These are phyloP conservation scores for Tuta absoluta DNA, from an alignment of 2,888 invertebrate species.

Conservation along the genomic window DNA sequence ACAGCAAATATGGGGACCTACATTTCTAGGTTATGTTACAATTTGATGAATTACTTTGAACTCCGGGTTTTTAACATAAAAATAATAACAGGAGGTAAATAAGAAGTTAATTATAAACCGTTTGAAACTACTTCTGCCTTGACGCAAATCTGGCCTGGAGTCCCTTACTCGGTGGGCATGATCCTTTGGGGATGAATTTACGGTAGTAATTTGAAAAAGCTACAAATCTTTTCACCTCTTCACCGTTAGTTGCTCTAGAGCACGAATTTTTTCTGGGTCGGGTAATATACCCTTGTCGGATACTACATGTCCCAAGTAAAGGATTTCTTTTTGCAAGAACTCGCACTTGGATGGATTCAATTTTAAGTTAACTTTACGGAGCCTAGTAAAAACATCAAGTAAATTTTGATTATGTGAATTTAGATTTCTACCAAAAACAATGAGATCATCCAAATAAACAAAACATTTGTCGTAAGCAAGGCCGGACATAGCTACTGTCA, in stretches of 20 bases:
- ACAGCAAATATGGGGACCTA: too few relatives aligned
- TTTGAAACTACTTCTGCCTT: too few relatives aligned
- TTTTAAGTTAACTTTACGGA: constrained; percentile 29
- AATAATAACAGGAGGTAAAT: too few relatives aligned
- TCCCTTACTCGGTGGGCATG: too few relatives aligned
- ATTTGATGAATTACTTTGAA: too few relatives aligned
- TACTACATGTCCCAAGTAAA: constrained; percentile 19
- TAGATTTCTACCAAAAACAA: too few relatives aligned
- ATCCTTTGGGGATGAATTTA: constrained; percentile 28
- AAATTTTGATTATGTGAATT: constrained; percentile 25
- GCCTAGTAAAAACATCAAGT: constrained; percentile 19
- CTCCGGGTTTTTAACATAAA: too few relatives aligned
- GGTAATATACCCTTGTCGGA: constrained; percentile 13
- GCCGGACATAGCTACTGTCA: constrained; percentile 35
- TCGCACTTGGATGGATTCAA: constrained; percentile 28
- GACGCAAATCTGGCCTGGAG: too few relatives aligned
- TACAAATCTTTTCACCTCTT: constrained; percentile 19
- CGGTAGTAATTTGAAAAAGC: constrained; percentile 24
- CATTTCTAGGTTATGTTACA: too few relatives aligned
- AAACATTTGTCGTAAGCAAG: too few relatives aligned
- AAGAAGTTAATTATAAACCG: too few relatives aligned
- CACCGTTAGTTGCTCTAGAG: background rate
- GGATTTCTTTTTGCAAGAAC: constrained; percentile 17
- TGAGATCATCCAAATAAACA: too few relatives aligned
- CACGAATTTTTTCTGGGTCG: constrained; percentile 8